A percentile compares a stretch with the other conserved stretches of the same genome.
These are phyloP conservation scores for Ovibos moschatus DNA, from an alignment of 2,113 vertebrate genomes.

Conservation along the genomic window DNA sequence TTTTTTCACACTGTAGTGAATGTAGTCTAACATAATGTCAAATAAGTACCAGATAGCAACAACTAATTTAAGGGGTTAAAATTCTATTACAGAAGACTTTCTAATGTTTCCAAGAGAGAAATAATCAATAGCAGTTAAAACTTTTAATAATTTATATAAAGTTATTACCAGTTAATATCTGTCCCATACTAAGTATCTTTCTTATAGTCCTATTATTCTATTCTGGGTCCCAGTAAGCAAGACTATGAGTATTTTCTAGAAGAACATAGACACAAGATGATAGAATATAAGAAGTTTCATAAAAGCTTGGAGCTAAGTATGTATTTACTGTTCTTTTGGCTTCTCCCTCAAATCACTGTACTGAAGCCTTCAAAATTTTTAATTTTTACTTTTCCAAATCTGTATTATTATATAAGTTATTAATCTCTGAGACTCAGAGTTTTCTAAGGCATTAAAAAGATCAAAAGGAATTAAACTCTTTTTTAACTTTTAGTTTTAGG, in stretches of 20 bases:
- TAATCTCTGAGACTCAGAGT: slow-evolving; percentile 1
- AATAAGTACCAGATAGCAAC: not conserved
- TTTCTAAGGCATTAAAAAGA: not conserved
- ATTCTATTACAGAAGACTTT: not conserved
- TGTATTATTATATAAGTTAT: not conserved
- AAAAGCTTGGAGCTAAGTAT: not conserved
- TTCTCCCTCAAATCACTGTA: not conserved
- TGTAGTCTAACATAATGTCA: not conserved
- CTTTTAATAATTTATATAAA: not conserved
- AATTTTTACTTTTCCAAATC: slow-evolving; percentile 9
- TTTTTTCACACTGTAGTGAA: not conserved
- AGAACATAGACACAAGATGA: not conserved
- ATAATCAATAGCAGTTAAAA: not conserved
- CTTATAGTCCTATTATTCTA: not conserved
- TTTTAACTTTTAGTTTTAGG: not conserved
- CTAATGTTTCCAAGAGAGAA: not conserved
- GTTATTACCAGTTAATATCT: not conserved
- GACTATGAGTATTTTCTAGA: slow-evolving; percentile 12
- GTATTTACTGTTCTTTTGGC: not conserved
- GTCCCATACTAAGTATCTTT: not conserved
- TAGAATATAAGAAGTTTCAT: not conserved
- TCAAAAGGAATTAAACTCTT: not conserved
- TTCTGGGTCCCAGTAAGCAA: not conserved
- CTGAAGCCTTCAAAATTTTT: not conserved
- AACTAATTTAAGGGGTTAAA: not conserved